Conservation (phyloP, 2,113 vertebrate genomes). For the Speoplatyrhinus poulsoni region DNA sequence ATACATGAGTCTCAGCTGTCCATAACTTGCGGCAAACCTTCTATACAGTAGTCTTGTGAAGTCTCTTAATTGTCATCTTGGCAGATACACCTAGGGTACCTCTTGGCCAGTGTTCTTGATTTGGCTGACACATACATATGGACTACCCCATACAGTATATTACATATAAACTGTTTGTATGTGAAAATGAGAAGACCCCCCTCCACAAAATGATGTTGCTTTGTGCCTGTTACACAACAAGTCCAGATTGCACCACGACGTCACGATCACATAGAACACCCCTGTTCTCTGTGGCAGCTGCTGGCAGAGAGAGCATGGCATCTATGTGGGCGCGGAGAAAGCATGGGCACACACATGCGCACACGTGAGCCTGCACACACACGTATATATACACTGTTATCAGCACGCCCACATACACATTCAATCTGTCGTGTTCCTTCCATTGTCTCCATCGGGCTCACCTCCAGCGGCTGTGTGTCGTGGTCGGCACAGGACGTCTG, state of each 20-base stretch:
- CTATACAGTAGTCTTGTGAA: too few species aligned
- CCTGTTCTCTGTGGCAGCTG: constrained; percentile 34
- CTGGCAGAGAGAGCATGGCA: constrained; percentile 23
- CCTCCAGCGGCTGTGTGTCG: constrained; percentile 79
- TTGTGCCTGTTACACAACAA: constrained; percentile 8
- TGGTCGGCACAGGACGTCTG: constrained; percentile 87
- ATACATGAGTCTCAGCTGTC: too few species aligned
- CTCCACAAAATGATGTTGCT: not conserved
- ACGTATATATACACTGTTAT: constrained; percentile 21
- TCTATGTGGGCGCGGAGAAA: constrained; percentile 38
- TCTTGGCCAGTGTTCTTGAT: too few species aligned
- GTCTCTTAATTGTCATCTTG: too few species aligned
- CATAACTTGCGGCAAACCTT: too few species aligned
- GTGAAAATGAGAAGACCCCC: not conserved
- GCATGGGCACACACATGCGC: constrained; percentile 19
- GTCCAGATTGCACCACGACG: constrained; percentile 21
- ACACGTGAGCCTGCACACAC: constrained; percentile 26
- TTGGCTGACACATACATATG: too few species aligned
- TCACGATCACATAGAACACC: constrained; percentile 27
- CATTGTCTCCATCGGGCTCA: constrained; percentile 55
- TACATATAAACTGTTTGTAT: not conserved
- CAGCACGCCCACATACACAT: constrained; percentile 1
- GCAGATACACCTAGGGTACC: too few species aligned
- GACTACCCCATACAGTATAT: too few species aligned
- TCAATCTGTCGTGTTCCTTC: not conserved